Conservation (phyloP, 2,797 vertebrate genomes). For the Coluber constrictor region DNA sequence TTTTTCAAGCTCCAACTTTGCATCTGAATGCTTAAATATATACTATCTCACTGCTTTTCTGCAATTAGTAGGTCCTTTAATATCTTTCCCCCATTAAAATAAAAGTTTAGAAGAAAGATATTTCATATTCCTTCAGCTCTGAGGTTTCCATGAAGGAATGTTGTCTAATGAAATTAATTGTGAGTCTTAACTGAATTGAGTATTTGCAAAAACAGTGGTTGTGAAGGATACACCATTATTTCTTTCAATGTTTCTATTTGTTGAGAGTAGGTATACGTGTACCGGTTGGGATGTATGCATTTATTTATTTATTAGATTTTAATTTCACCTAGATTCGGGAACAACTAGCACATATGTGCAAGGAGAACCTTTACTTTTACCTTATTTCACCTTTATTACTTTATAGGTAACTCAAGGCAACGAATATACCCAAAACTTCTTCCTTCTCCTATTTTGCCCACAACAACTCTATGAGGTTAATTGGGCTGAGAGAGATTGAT, state of each 20-base stretch:
- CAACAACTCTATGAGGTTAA: background rate
- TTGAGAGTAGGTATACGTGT: background rate
- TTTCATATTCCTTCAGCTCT: slow-evolving; percentile 4
- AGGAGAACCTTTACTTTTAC: no score
- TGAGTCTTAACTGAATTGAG: background rate
- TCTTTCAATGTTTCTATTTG: background rate
- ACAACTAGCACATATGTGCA: no score
- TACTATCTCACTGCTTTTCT: background rate
- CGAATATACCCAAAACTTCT: background rate
- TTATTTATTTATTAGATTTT: background rate
- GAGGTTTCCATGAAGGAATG: background rate
- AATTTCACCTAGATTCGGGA: no score
- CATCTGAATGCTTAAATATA: background rate
- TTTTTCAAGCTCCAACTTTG: background rate
- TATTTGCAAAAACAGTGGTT: background rate
- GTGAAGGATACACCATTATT: background rate
- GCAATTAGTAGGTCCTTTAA: background rate
- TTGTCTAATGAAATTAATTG: background rate
- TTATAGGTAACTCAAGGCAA: background rate
- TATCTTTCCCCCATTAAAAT: fast-evolving
- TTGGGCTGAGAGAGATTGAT: background rate
- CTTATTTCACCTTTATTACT: background rate
- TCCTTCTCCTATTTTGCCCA: background rate
- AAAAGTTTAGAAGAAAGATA: background rate
- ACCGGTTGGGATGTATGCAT: background rate